phyloP scores from a whole-genome alignment of 2,888 invertebrate species.

The Eupithecia subumbrata region DNA sequence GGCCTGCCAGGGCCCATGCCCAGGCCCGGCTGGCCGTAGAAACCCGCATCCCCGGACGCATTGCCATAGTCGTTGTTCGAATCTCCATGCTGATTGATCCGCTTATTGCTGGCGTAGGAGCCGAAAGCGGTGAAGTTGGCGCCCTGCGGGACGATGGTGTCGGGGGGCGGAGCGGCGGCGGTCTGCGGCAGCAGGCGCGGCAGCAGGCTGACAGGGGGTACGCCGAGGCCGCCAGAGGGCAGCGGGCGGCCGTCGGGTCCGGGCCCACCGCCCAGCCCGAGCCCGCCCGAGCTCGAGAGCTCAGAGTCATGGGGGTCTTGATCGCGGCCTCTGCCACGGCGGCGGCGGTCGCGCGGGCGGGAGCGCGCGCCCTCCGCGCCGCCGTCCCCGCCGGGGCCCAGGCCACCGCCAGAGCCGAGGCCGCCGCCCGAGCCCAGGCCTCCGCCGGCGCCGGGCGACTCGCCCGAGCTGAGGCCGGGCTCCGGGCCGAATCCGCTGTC shows the following conservation, averaged over 20 bases:
- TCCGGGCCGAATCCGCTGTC: conserved; percentile 34
- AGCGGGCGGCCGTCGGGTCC: conserved; percentile 57
- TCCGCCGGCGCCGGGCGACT: conserved; percentile 48
- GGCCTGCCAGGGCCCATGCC: conserved; percentile 73
- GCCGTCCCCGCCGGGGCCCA: conserved; percentile 53
- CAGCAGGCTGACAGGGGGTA: conserved; percentile 77
- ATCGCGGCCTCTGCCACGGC: conserved; percentile 76
- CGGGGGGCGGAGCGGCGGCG: conserved; percentile 52
- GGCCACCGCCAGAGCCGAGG: conserved; percentile 48
- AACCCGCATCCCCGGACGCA: conserved; percentile 58
- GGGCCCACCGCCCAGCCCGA: conserved; percentile 58
- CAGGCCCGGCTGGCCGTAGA: conserved; percentile 66
- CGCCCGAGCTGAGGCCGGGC: conserved; percentile 24
- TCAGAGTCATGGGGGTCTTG: conserved; percentile 63
- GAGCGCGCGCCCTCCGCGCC: conserved; percentile 56
- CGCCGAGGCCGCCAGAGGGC: conserved; percentile 75
- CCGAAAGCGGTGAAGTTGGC: conserved; percentile 80
- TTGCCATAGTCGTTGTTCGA: conserved; percentile 55
- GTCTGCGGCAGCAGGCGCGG: conserved; percentile 77
- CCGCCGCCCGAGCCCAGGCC: conserved; percentile 54
- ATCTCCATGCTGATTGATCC: conserved; percentile 49
- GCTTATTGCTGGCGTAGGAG: conserved; percentile 70
- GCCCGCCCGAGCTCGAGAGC: conserved; percentile 58
- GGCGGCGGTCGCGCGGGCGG: conserved; percentile 71
- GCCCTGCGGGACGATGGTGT: conserved; percentile 65